Conservation (phyloP, 2,113 vertebrate species). For the Corvus hawaiiensis region DNA sequence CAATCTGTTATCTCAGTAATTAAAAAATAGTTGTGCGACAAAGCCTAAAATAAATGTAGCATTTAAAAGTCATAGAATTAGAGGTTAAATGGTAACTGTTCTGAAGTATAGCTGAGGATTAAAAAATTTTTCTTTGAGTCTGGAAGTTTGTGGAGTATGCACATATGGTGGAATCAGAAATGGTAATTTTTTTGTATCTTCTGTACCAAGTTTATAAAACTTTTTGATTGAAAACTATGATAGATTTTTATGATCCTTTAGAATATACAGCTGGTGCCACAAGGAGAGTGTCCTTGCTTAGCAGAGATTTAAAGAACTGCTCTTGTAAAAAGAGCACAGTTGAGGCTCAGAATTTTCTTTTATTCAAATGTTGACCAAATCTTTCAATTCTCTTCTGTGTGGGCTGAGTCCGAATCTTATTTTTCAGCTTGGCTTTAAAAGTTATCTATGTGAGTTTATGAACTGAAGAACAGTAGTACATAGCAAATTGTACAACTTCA, state of each 20-base stretch:
- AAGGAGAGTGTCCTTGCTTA: background rate
- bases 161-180: background rate
- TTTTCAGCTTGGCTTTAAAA: background rate
- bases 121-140: background rate
- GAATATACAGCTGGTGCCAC: background rate
- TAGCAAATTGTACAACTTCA: background rate
- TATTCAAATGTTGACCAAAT: background rate
- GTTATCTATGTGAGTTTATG: background rate
- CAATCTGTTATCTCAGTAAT: background rate
- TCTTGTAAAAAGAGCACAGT: background rate
- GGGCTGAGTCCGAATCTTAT: background rate
- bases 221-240: background rate
- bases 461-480: background rate
- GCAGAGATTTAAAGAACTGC: background rate
- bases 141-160: background rate
- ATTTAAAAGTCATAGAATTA: background rate
- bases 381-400: background rate
- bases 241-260: background rate
- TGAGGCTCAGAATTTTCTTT: background rate
- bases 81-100: background rate
- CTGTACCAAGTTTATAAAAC: background rate
- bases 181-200: background rate
- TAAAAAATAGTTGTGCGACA: background rate
- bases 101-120: background rate
- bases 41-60: background rate